phyloP scores from a whole-genome alignment of 1,140 invertebrate genomes.

The Magallana angulata region DNA sequence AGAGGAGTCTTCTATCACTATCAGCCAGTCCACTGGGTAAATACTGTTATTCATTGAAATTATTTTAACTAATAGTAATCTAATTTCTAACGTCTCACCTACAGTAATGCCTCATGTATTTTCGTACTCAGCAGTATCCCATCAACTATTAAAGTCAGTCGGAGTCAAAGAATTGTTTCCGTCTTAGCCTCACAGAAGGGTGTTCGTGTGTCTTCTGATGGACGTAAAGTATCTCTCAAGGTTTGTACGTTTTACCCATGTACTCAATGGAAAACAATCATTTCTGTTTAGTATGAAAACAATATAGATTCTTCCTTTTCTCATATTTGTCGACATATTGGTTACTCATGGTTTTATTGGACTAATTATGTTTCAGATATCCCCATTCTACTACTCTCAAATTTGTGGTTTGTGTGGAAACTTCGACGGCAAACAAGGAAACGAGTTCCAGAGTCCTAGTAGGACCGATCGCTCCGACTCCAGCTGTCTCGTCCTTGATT shows the following conservation, averaged over 20 bases:
- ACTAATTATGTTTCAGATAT: conserved; percentile 36
- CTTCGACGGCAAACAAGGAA: conserved; percentile 49
- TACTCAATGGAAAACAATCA: too few relatives aligned
- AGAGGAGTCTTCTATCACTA: not conserved
- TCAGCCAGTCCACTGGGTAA: not conserved
- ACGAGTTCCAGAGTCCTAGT: conserved; percentile 47
- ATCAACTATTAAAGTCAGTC: not conserved
- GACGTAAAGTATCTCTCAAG: conserved; percentile 3
- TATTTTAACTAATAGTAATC: too few relatives aligned
- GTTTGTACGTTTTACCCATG: not conserved
- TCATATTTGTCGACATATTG: too few relatives aligned
- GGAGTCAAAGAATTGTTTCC: not conserved
- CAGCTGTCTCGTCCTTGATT: conserved; percentile 46
- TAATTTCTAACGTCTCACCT: too few relatives aligned
- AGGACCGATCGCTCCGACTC: conserved; percentile 14
- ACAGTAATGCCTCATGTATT: not conserved
- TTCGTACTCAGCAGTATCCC: not conserved
- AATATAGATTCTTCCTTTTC: too few relatives aligned
- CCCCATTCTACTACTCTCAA: conserved; percentile 54
- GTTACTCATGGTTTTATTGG: not conserved
- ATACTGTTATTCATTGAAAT: too few relatives aligned
- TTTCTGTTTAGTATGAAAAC: too few relatives aligned
- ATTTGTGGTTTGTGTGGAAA: conserved; percentile 57
- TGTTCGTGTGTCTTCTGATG: conserved; percentile 28
- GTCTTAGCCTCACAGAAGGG: not conserved